phyloP scores from a whole-genome alignment of 2,113 vertebrate species.

The Pithys albifrons region DNA sequence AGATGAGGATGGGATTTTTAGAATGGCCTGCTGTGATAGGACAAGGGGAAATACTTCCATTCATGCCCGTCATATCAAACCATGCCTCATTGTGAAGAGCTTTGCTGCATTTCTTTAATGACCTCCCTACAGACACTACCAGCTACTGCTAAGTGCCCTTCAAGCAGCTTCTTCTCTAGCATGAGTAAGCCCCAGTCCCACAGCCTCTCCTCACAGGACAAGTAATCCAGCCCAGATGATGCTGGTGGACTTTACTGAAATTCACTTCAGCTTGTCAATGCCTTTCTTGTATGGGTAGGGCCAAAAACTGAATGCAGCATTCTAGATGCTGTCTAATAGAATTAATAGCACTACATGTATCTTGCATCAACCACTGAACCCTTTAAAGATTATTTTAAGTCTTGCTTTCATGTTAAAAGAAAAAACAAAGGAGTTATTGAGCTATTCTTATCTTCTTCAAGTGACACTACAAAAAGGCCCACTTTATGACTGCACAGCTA shows the following conservation, averaged over 20 bases:
- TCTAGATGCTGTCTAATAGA: background rate
- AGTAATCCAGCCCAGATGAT: background rate
- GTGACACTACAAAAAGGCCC: background rate
- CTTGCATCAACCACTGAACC: background rate
- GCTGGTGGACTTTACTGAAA: background rate
- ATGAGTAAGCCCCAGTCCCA: background rate
- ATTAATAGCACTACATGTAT: background rate
- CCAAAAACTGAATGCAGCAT: background rate
- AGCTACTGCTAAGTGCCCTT: background rate
- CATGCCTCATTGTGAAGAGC: background rate
- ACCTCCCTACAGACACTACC: background rate
- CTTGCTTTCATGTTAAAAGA: background rate
- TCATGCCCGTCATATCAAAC: background rate
- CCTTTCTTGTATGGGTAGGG: background rate
- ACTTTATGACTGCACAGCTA: background rate
- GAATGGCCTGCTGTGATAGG: background rate
- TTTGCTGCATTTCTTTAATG: background rate
- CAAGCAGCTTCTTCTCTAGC: background rate
- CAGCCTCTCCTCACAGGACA: background rate
- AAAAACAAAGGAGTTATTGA: background rate
- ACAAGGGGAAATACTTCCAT: background rate
- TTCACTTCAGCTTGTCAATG: background rate
- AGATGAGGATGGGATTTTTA: background rate
- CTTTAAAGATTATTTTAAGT: background rate
- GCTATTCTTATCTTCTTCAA: background rate